Evolutionary conservation across 2,888 invertebrate species (phyloP).

Genomic region (Phyllotreta cruciferae): DNA sequence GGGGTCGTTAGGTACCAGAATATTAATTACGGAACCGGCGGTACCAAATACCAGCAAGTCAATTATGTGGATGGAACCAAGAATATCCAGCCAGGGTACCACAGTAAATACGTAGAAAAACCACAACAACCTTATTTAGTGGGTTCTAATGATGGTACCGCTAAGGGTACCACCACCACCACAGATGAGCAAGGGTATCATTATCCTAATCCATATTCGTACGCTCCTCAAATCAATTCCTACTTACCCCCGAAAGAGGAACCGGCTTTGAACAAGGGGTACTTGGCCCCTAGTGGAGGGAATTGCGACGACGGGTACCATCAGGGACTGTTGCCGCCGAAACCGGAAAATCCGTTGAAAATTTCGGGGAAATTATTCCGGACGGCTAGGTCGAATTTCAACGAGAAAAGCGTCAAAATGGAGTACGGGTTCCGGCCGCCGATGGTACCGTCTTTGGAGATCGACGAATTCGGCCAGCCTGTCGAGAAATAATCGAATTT

Average conservation of each 20-base stretch:
- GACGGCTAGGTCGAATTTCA: slow-evolving; percentile 62
- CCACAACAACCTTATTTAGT: no score
- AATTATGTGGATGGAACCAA: no score
- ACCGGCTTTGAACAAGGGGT: slow-evolving; percentile 33
- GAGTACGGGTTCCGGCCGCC: slow-evolving; percentile 87
- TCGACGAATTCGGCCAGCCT: slow-evolving; percentile 76
- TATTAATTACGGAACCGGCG: slow-evolving; percentile 6
- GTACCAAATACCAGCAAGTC: no score
- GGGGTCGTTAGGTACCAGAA: slow-evolving; percentile 1
- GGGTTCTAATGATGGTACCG: no score
- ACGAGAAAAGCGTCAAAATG: slow-evolving; percentile 73
- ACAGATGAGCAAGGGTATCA: slow-evolving; percentile 21
- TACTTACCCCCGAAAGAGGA: slow-evolving; percentile 44
- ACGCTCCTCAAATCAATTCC: slow-evolving; percentile 44
- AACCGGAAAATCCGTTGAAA: slow-evolving; percentile 44
- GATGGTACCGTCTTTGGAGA: slow-evolving; percentile 79
- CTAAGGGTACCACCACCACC: neutral
- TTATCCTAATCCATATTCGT: slow-evolving; percentile 39
- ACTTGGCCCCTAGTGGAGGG: slow-evolving; percentile 32
- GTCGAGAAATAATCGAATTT: slow-evolving; percentile 57
- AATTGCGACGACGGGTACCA: slow-evolving; percentile 62
- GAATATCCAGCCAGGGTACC: no score
- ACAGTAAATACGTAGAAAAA: neutral
- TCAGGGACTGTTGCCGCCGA: slow-evolving; percentile 64
- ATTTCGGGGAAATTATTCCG: slow-evolving; percentile 44